phyloP scores from a whole-genome alignment of 2,797 vertebrate genomes.

The Siniperca undulata region DNA sequence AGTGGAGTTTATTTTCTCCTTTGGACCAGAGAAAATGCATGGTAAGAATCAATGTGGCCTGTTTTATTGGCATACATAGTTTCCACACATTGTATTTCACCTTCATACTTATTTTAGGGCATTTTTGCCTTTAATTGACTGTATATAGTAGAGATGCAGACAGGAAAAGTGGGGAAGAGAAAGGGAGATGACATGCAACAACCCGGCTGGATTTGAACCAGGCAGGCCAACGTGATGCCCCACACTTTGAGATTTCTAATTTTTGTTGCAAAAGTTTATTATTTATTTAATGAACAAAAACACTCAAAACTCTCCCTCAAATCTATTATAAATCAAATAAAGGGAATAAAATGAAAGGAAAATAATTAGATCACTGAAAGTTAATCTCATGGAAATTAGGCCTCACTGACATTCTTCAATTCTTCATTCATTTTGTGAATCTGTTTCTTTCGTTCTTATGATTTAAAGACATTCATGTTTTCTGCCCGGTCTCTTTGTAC shows the following conservation, averaged over 20 bases:
- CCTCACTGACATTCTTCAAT: neutral
- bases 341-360: neutral
- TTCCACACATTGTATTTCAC: neutral
- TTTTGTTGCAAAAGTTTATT: neutral
- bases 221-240: neutral
- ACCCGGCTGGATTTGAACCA: neutral
- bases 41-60: conserved; percentile 82
- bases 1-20: conserved; percentile 98
- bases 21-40: conserved; percentile 97
- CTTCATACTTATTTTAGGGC: neutral
- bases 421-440: neutral
- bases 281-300: neutral
- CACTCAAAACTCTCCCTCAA: too few relatives aligned
- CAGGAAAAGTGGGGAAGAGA: neutral
- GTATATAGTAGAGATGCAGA: neutral
- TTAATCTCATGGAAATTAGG: neutral
- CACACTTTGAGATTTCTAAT: too few relatives aligned
- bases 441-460: neutral
- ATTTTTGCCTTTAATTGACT: neutral
- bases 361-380: neutral
- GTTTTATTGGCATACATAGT: neutral
- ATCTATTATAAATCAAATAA: neutral
- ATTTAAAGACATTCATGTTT: conserved; percentile 63
- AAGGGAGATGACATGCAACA: neutral
- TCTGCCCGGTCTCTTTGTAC: conserved; percentile 51